Evolutionary conservation across 1,140 invertebrate species (phyloP).

Genomic region (Semibalanus balanoides): DNA sequence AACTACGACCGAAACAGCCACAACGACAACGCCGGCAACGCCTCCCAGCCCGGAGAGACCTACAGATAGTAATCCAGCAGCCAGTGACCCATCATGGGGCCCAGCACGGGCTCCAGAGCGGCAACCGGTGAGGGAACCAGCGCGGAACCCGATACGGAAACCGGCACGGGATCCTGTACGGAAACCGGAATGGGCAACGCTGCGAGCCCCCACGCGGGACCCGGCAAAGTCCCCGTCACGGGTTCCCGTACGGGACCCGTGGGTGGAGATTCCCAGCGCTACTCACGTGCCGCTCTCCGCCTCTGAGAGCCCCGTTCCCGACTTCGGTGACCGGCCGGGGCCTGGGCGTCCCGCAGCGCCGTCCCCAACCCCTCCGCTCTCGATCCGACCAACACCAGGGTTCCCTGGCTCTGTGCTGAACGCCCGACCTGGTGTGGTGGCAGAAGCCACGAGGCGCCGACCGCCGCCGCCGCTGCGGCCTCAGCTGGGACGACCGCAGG

Average conservation of each 20-base stretch:
- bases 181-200: too few species aligned
- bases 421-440: slow-evolving; percentile 16
- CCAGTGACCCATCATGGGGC: too few species aligned
- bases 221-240: too few species aligned
- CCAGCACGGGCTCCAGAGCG: too few species aligned
- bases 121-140: too few species aligned
- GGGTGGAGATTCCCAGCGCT: background rate
- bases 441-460: slow-evolving; percentile 12
- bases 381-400: background rate
- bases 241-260: slow-evolving; percentile 5
- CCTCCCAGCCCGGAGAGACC: slow-evolving; percentile 10
- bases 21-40: background rate
- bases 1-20: slow-evolving; percentile 22
- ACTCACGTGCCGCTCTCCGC: background rate
- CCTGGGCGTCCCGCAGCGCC: slow-evolving; percentile 31
- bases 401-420: slow-evolving; percentile 20
- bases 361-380: slow-evolving; percentile 15
- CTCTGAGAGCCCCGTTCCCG: slow-evolving; percentile 17
- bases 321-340: slow-evolving; percentile 27
- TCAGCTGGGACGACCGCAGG: slow-evolving; percentile 14
- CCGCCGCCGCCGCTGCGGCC: slow-evolving; percentile 26
- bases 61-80: too few species aligned
- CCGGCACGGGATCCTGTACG: too few species aligned
- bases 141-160: too few species aligned
- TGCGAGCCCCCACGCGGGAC: too few species aligned